Percentiles rank a stretch among this genome's conserved stretches.
Evolutionary conservation across 2,888 invertebrate genomes (phyloP).

Genomic region (Metacarcinus magister): DNA sequence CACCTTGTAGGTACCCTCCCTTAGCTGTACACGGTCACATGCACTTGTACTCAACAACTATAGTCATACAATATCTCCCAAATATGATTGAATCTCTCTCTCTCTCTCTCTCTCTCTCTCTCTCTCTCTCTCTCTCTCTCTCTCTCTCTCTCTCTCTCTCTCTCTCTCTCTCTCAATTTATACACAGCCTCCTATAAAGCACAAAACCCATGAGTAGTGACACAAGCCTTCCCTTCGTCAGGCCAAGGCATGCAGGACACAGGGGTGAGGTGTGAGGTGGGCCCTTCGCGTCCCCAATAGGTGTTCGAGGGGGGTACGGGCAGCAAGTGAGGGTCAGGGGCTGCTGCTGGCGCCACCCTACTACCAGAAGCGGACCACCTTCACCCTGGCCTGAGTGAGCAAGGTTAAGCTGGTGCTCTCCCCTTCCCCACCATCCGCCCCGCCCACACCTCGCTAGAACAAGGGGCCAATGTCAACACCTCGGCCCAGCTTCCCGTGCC

Average conservation of each 20-base stretch:
- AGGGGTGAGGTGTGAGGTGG: not conserved
- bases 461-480: constrained; percentile 18
- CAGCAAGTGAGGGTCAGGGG: not conserved
- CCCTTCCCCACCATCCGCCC: not conserved
- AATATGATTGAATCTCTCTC: not conserved
- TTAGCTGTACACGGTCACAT: not conserved
- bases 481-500: not conserved
- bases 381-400: constrained; percentile 63
- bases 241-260: not conserved
- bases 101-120: constrained; percentile 1
- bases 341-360: constrained; percentile 32
- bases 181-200: no score
- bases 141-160: constrained; percentile 19
- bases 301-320: not conserved
- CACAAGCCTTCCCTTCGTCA: not conserved
- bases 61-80: not conserved
- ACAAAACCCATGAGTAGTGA: not conserved
- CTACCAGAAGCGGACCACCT: constrained; percentile 56
- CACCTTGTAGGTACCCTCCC: not conserved
- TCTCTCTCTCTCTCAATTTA: not conserved
- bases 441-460: not conserved
- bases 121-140: not conserved
- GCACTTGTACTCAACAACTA: not conserved
- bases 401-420: constrained; percentile 43
- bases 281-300: not conserved